A percentile compares a stretch with the other conserved stretches of the same genome.
Conservation (phyloP, 2,888 invertebrate genomes). For the Petrolisthes manimaculis region DNA sequence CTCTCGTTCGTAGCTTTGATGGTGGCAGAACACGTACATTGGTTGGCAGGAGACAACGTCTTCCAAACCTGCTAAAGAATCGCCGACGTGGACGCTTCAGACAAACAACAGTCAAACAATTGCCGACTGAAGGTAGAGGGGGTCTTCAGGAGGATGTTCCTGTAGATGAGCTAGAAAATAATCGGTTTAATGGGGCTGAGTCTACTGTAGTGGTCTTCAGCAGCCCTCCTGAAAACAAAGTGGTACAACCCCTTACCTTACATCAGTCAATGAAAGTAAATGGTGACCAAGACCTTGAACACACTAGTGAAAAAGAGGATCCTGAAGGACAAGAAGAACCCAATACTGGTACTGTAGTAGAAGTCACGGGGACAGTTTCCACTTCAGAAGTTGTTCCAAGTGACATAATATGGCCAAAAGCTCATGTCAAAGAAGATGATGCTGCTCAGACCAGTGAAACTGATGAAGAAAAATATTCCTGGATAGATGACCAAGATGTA, state of each 20-base stretch:
- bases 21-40: constrained; percentile 17
- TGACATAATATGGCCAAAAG: not conserved
- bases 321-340: not conserved
- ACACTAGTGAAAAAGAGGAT: not conserved
- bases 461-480: not conserved
- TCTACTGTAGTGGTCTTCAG: constrained; percentile 53
- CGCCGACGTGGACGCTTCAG: constrained; percentile 36
- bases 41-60: constrained; percentile 16
- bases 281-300: not conserved
- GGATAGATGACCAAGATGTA: not conserved
- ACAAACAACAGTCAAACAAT: constrained; percentile 13
- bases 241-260: constrained; percentile 11
- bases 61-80: constrained; percentile 39
- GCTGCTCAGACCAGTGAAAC: constrained; percentile 8
- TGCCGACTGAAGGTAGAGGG: not conserved
- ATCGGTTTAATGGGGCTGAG: constrained; percentile 56
- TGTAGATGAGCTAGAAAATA: constrained; percentile 50
- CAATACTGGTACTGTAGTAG: not conserved
- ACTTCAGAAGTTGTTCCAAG: not conserved
- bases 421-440: not conserved
- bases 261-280: constrained; percentile 23
- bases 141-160: constrained; percentile 38
- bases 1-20: not conserved
- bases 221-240: constrained; percentile 43
- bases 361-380: not conserved